Base-by-base conservation (phyloP, 2,797 vertebrate species). In the Esox lucius region DNA sequence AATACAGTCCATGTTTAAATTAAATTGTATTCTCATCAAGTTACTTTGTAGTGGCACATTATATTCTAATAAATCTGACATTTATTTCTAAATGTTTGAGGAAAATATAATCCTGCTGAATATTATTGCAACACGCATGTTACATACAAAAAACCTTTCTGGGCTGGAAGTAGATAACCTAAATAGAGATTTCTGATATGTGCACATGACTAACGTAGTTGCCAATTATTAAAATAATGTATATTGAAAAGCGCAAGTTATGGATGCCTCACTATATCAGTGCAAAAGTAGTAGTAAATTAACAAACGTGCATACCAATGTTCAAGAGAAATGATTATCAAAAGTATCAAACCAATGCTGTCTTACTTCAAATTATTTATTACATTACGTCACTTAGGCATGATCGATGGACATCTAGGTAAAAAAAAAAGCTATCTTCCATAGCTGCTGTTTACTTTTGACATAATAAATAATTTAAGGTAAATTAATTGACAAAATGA, bases 401-500 rank as follows among this genome's bases (percentile, higher is more conserved):
- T 61, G 56, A 61, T 24, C 61, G 9, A 24, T 61, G 22, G 56
- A 61, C 56, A 46, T 46, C 22, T 61, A 61, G 56, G 56, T 61
- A 61, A 61, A 39, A 11, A 61, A n/a, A 61, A n/a, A 13, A 0
- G 56, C 24, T 61, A 24, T 61, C 56, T 61, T 13, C 56, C 22
- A 61, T 13, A 61, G 56, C 22, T 13, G 22, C 24, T 61, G 42
- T 46, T 46, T 26, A 24, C n/a, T 24, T 5, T 61, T 61, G 56
- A 61, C 56, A 61, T 61, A 59, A 59, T 7, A 61, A 24, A 61
- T 61, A 46, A 61, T 24, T 22, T 61, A 61, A 61, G 56, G n/a
- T 13, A 61, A 61, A 61, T 24, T 9, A 46, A 46, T 46, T 1
- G 42, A 84, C 69, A 51, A 33, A 13, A 80, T 74, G 85, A 80